Evolutionary conservation across 2,113 vertebrate species (phyloP), one percentile per base, ranked within the genome.

Genomic region (Acanthochromis polyacanthus): DNA sequence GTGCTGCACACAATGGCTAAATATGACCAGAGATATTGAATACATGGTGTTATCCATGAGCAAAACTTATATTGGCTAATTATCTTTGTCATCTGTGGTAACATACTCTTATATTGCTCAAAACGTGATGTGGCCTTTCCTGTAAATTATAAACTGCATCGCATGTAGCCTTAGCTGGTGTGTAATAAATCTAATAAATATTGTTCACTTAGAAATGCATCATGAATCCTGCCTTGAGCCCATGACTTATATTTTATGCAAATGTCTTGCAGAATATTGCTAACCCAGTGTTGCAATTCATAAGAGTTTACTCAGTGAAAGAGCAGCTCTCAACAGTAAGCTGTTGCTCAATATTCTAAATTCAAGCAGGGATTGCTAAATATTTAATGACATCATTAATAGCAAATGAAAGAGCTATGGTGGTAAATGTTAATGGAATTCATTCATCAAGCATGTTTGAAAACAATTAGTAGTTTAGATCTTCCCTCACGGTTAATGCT

Each of bases 381-480:
- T 74, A 58, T 75, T 78, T 72, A 82, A 78, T 60, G 50, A 32
- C n/a, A 65, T 75, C 46, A 76, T 75, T 65, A 71, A 58, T 48
- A 55, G 9, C 1, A 59, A 82, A 80, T 55, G 77, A 57, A 53
- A 67, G 60, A 68, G 58, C 15, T 46, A 66, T 75, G 55, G 66
- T 75, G 51, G 55, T 32, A 74, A 81, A 85, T 76, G 68, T 70
- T 88, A 89, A 89, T 85, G 43, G 14, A 45, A 85, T 80, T 66
- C 72, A 71, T 90, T 81, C 63, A 81, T 85, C 70, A 85, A 45
- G 51, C 65, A 55, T 69, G 76, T 84, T 86, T 86, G 76, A 81
- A 86, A 86, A 90, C 80, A 86, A 86, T 86, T 87, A 73, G 66
- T 14, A 64, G 50, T 78, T 74, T 62, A 46, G 59, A 36, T 76